Conservation (phyloP, 2,113 vertebrate species). For the Ameiurus melas region DNA sequence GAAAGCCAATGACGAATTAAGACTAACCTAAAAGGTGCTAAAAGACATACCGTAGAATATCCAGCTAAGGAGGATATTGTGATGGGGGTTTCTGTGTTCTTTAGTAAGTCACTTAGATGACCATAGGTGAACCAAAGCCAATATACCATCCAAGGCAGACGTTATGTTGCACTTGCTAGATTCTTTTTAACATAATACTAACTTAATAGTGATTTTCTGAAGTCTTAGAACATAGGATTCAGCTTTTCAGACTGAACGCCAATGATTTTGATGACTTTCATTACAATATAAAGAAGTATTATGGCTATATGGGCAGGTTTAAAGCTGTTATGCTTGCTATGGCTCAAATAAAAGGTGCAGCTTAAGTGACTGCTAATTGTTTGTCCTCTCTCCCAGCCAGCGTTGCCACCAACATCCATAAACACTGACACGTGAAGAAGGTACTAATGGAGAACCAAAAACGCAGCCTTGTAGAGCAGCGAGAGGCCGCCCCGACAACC, state of each 20-base stretch:
- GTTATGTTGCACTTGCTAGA: neutral
- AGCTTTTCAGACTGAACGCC: neutral
- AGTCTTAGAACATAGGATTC: neutral
- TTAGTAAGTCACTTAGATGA: neutral
- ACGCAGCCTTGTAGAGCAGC: neutral
- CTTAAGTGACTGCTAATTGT: neutral
- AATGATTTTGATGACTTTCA: neutral
- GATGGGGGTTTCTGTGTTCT: neutral
- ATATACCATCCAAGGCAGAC: neutral
- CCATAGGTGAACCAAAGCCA: neutral
- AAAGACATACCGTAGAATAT: neutral
- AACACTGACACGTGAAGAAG: conserved; percentile 67
- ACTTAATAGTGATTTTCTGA: no score
- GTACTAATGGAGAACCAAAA: neutral
- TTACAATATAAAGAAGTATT: neutral
- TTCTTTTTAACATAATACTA: no score
- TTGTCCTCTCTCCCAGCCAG: conserved; percentile 53
- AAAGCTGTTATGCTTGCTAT: neutral
- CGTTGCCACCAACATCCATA: conserved; percentile 63
- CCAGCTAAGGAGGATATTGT: neutral
- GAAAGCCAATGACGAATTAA: neutral
- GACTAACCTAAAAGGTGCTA: neutral
- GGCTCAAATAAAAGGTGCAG: neutral
- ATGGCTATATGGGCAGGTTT: neutral
- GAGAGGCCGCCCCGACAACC: neutral